phyloP scores from a whole-genome alignment of 2,797 vertebrate genomes.

The Thalassophryne amazonica region DNA sequence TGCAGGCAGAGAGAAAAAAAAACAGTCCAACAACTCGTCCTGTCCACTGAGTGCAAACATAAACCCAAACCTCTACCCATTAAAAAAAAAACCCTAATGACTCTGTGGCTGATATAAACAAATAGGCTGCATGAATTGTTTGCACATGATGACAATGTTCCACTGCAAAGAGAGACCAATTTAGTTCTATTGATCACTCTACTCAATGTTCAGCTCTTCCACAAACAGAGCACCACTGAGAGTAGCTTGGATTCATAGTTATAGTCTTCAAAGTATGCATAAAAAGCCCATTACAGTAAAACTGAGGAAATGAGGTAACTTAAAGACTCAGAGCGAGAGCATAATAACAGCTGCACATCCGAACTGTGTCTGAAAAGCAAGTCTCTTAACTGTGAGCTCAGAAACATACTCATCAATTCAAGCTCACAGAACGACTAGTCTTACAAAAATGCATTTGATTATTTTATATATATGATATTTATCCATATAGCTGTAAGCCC shows the following conservation, averaged over 20 bases:
- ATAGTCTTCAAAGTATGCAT: slow-evolving; percentile 33
- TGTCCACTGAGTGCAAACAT: neutral
- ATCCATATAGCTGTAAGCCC: slow-evolving; percentile 33
- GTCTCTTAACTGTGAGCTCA: slow-evolving; percentile 18
- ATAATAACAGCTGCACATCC: slow-evolving; percentile 37
- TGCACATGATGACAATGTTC: slow-evolving; percentile 2
- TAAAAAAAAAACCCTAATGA: slow-evolving; percentile 8
- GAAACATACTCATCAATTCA: slow-evolving; percentile 41
- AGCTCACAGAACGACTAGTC: slow-evolving; percentile 41
- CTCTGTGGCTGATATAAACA: neutral
- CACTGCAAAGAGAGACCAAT: slow-evolving; percentile 17
- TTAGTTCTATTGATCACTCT: slow-evolving; percentile 28
- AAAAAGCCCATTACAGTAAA: slow-evolving; percentile 36
- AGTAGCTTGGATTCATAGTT: slow-evolving; percentile 23
- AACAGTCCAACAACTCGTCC: slow-evolving; percentile 11
- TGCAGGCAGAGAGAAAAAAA: neutral
- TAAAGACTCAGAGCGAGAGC: slow-evolving; percentile 17
- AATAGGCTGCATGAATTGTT: slow-evolving; percentile 11
- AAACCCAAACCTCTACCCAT: slow-evolving; percentile 1
- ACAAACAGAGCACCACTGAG: slow-evolving; percentile 14
- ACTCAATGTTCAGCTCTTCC: slow-evolving; percentile 20
- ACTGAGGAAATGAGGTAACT: slow-evolving; percentile 14
- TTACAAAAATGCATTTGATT: slow-evolving; percentile 39
- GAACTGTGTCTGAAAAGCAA: slow-evolving; percentile 23
- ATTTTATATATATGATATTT: slow-evolving; percentile 45